A percentile compares a stretch with the other conserved stretches of the same genome.
Evolutionary conservation across 2,113 vertebrate species (phyloP).

Genomic region (Phaethornis superciliosus): DNA sequence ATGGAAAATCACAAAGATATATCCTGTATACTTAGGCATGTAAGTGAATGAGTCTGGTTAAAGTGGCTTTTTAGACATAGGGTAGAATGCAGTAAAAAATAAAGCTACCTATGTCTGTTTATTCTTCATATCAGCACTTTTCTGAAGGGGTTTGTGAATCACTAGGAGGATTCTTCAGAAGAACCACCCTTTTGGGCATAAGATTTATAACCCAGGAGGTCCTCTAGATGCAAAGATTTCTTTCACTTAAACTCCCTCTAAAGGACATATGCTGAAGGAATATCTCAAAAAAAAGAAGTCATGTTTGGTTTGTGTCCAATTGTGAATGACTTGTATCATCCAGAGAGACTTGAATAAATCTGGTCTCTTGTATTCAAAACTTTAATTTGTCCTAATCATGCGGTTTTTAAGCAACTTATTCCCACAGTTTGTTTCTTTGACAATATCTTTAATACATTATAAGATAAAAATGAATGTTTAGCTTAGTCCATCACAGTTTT

Average conservation of each 20-base stretch:
- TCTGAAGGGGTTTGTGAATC: background rate
- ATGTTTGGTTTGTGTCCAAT: background rate
- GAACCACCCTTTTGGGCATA: background rate
- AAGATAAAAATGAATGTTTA: constrained; percentile 41
- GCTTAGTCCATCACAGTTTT: constrained; percentile 34
- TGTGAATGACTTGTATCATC: background rate
- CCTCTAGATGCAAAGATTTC: background rate
- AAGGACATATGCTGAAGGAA: background rate
- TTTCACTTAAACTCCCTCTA: background rate
- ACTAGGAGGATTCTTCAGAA: background rate
- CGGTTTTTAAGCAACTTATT: constrained; percentile 46
- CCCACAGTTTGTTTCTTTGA: constrained; percentile 34
- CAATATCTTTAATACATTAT: constrained; percentile 10
- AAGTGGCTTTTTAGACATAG: background rate
- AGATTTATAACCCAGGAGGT: background rate
- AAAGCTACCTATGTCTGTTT: background rate
- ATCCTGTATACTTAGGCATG: background rate
- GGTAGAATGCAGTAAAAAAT: background rate
- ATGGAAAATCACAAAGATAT: background rate
- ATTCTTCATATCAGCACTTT: background rate
- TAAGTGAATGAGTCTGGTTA: background rate
- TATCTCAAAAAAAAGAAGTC: background rate
- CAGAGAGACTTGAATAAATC: background rate
- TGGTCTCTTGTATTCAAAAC: constrained; percentile 4
- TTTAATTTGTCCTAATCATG: background rate